These are phyloP conservation scores for Achroia grisella DNA, from an alignment of 1,140 invertebrate genomes.

Conservation along the genomic window DNA sequence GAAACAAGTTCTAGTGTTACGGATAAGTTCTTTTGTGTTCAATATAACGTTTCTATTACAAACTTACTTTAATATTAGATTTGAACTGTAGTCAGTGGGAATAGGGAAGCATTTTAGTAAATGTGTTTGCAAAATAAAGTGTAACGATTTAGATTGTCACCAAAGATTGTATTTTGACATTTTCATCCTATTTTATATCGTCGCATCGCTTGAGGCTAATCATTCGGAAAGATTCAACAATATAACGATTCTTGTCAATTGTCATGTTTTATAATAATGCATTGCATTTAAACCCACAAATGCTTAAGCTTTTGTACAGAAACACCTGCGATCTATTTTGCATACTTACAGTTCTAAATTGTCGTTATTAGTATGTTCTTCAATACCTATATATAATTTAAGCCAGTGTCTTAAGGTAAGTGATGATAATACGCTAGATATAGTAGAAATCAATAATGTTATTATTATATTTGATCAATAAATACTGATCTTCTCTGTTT, in stretches of 20 bases:
- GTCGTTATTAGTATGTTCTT: no score
- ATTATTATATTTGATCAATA: no score
- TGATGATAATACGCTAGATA: no score
- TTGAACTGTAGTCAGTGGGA: no score
- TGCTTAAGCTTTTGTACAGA: no score
- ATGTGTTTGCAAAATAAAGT: constrained; percentile 2
- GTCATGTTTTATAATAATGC: constrained; percentile 18
- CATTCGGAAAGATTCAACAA: constrained; percentile 50
- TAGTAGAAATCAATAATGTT: no score
- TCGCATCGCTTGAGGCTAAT: constrained; percentile 47
- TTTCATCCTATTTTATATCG: constrained; percentile 61
- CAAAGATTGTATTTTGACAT: constrained; percentile 68
- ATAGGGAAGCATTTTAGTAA: no score
- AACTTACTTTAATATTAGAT: not conserved
- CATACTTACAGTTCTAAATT: no score
- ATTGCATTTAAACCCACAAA: not conserved
- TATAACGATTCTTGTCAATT: constrained; percentile 21
- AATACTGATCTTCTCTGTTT: no score
- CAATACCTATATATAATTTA: no score
- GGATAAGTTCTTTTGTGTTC: constrained; percentile 37
- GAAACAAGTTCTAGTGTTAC: constrained; percentile 61
- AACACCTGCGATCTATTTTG: no score
- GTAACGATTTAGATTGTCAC: constrained; percentile 38
- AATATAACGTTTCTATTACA: not conserved
- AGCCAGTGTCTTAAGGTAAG: no score